Evolutionary conservation across 2,888 invertebrate species (phyloP).

Genomic region (Timema cristinae): DNA sequence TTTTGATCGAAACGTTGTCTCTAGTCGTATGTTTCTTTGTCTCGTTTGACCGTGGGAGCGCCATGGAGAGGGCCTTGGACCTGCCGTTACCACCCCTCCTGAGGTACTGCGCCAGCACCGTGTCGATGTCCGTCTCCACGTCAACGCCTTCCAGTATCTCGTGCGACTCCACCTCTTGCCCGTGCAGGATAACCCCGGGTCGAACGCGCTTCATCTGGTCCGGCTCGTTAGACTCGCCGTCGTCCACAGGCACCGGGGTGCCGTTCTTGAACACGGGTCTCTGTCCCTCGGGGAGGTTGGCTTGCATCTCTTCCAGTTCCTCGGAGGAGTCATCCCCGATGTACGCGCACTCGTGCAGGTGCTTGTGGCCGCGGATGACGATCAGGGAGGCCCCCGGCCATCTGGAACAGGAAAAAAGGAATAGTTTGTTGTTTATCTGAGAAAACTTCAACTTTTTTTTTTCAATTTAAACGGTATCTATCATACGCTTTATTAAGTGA

Average conservation of each 20-base stretch:
- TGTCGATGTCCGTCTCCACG: conserved; percentile 35
- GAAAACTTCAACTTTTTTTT: too few species aligned
- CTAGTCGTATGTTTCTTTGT: conserved; percentile 17
- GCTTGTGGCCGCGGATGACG: conserved; percentile 71
- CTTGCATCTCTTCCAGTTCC: conserved; percentile 62
- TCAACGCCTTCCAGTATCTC: conserved; percentile 33
- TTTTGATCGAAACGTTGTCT: too few species aligned
- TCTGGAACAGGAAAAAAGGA: conserved; percentile 44
- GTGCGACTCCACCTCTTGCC: conserved; percentile 16
- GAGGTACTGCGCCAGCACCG: conserved; percentile 21
- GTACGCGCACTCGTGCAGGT: conserved; percentile 74
- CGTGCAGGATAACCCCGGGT: conserved; percentile 26
- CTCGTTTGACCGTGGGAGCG: conserved; percentile 34
- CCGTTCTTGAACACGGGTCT: conserved; percentile 4
- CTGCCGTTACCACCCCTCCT: conserved; percentile 37
- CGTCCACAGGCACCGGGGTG: background rate
- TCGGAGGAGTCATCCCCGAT: conserved; percentile 77
- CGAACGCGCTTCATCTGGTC: conserved; percentile 25
- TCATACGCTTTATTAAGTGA: too few species aligned
- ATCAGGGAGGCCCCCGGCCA: conserved; percentile 74
- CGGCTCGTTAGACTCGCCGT: conserved; percentile 23
- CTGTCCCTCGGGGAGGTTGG: conserved; percentile 44
- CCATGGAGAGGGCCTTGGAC: conserved; percentile 29
- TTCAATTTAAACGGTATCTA: too few species aligned
- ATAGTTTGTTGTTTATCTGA: background rate